Conservation (phyloP, 2,888 invertebrate genomes). For the Morinoia aosen region DNA sequence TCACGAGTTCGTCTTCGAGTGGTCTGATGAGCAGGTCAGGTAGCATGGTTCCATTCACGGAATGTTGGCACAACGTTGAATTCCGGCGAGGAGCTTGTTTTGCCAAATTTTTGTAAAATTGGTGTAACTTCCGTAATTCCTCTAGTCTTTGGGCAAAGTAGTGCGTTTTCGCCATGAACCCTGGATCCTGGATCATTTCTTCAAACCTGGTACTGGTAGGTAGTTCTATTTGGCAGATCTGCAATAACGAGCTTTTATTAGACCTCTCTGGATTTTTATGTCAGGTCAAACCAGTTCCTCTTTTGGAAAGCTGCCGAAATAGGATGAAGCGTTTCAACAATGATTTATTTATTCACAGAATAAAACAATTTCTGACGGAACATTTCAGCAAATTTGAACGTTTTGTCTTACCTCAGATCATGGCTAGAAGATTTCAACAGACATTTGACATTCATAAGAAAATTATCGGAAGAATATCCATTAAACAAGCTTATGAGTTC, state of each 20-base stretch:
- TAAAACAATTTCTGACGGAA: neutral
- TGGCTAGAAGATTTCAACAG: neutral
- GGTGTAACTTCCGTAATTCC: slow-evolving; percentile 65
- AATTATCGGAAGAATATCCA: neutral
- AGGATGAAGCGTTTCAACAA: neutral
- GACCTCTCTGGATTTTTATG: neutral
- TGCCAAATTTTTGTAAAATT: slow-evolving; percentile 66
- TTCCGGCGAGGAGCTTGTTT: slow-evolving; percentile 66
- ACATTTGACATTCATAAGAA: neutral
- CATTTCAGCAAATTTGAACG: neutral
- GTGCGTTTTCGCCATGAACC: slow-evolving; percentile 66
- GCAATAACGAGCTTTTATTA: neutral
- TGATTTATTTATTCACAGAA: neutral
- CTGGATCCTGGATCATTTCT: slow-evolving; percentile 66
- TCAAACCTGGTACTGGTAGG: slow-evolving; percentile 63
- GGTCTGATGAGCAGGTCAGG: slow-evolving; percentile 36
- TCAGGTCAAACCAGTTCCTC: neutral
- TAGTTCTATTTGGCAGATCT: slow-evolving; percentile 55
- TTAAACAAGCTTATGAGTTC: no score
- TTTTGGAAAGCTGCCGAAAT: neutral
- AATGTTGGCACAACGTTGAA: slow-evolving; percentile 57
- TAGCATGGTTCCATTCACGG: neutral
- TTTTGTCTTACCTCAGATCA: neutral
- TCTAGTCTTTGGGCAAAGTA: slow-evolving; percentile 67
- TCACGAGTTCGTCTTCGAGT: neutral